These are phyloP conservation scores for Probosciger aterrimus DNA, from an alignment of 2,113 vertebrate genomes.

Conservation along the genomic window DNA sequence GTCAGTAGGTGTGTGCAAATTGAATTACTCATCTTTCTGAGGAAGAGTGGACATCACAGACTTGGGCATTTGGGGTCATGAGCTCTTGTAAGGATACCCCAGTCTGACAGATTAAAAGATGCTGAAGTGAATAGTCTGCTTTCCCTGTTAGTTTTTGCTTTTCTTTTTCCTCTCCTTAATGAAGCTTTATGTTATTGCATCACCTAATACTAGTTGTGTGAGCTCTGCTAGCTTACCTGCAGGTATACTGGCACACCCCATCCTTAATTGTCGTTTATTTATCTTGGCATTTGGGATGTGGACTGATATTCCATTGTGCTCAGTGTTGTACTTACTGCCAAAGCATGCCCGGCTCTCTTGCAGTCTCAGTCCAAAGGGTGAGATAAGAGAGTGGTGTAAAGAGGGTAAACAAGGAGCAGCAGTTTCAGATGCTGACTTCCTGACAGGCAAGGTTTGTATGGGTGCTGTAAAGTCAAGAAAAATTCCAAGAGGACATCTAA, in stretches of 20 bases:
- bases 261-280: background rate
- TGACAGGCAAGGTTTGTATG: background rate
- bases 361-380: background rate
- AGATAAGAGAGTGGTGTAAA: background rate
- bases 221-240: background rate
- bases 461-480: background rate
- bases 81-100: background rate
- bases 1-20: background rate
- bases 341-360: background rate
- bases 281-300: background rate
- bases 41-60: rapidly evolving
- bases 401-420: background rate
- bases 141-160: background rate
- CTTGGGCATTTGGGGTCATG: background rate
- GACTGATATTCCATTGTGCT: background rate
- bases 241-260: background rate
- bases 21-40: background rate
- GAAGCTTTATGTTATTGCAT: background rate
- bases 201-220: background rate
- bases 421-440: background rate
- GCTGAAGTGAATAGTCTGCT: too few species aligned
- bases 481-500: background rate
- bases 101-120: background rate
- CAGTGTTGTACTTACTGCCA: background rate
- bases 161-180: background rate